A percentile compares a stretch with the other conserved stretches of the same genome.
Conservation (phyloP, 2,113 vertebrate genomes). For the Edolisoma coerulescens region DNA sequence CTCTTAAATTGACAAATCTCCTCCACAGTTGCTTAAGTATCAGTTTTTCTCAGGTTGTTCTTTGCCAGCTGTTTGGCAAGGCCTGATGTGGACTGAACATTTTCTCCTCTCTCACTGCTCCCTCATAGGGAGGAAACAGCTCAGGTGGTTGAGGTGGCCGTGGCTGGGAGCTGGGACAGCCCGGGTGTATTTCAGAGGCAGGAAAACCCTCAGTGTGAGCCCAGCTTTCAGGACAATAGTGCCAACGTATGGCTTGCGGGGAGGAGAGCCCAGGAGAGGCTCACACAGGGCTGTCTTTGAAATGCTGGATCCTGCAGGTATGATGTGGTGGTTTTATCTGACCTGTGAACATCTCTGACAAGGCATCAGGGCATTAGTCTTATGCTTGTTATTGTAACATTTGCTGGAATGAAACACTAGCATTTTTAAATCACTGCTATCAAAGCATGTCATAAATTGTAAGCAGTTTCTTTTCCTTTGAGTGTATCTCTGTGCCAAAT, state of each 20-base stretch:
- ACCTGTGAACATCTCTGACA: slow-evolving; percentile 28
- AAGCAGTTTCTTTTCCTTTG: slow-evolving; percentile 7
- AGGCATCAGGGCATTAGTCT: slow-evolving; percentile 25
- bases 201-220: background rate
- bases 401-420: slow-evolving; percentile 12
- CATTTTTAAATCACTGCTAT: background rate
- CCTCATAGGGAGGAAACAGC: background rate
- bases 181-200: accelerated
- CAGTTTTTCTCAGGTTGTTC: background rate
- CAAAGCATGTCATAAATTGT: background rate
- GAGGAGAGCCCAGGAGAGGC: slow-evolving; percentile 22
- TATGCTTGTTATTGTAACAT: slow-evolving; percentile 19
- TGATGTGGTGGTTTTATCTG: background rate
- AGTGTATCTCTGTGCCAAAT: background rate
- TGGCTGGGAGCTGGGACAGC: background rate
- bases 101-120: background rate
- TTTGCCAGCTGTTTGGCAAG: slow-evolving; percentile 1
- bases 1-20: background rate
- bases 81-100: background rate
- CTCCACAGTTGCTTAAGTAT: background rate
- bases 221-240: background rate
- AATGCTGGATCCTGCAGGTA: background rate
- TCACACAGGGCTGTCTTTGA: slow-evolving; percentile 6
- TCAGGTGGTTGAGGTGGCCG: background rate
- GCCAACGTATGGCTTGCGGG: background rate